Conservation (phyloP, 2,888 invertebrate species). For the Phaonia tiefii region DNA sequence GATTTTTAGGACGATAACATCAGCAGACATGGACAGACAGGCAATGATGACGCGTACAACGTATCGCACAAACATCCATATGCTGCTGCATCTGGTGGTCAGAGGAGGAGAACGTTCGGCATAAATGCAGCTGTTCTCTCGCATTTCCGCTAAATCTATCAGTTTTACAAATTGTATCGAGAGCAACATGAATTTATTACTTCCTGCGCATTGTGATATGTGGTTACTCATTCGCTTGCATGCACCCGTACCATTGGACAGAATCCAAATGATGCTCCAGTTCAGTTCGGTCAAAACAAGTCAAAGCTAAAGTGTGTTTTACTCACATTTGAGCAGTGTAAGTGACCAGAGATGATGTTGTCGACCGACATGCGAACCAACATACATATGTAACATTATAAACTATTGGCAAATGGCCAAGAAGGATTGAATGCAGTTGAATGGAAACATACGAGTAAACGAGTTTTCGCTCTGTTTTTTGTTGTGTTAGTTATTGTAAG, state of each 20-base stretch:
- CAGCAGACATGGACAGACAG: conserved; percentile 13
- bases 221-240: background rate
- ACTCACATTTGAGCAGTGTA: conserved; percentile 29
- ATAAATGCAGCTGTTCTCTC: conserved; percentile 56
- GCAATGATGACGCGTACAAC: background rate
- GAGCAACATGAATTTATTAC: conserved; percentile 77
- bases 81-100: background rate
- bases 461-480: too few species aligned
- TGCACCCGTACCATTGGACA: too few species aligned
- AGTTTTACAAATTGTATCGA: conserved; percentile 75
- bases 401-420: conserved; percentile 11
- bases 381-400: conserved; percentile 34
- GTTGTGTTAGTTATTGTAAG: too few species aligned
- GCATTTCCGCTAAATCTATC: conserved; percentile 67
- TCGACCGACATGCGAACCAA: conserved; percentile 35
- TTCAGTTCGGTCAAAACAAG: too few species aligned
- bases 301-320: background rate
- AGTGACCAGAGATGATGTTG: conserved; percentile 33
- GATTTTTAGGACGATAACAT: conserved; percentile 46
- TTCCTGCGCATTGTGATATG: conserved; percentile 71
- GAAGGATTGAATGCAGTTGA: background rate
- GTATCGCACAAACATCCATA: background rate
- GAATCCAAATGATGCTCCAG: conserved; percentile 1
- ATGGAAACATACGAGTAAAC: conserved; percentile 50
- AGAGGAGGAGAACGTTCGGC: background rate